Base-by-base conservation (phyloP, 2,113 vertebrate genomes). In the Hylia prasina region DNA sequence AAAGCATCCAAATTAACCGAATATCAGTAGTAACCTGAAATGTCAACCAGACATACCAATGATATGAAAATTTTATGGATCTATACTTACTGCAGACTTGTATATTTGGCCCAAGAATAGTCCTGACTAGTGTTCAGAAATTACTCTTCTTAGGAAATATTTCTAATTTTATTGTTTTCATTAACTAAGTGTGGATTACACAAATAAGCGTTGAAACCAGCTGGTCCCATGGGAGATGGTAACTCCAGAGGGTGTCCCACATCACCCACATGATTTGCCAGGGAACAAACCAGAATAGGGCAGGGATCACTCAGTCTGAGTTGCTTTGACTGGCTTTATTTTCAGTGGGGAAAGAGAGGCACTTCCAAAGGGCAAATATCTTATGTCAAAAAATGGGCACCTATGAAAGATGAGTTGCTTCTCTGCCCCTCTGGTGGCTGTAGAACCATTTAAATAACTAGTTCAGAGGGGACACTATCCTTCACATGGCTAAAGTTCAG, bases 191-290 rank as follows among this genome's bases (percentile, higher is more conserved):
- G 28, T 33, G 35, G 30, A 35, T 53, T 76, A 31, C 24, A 4
- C 3, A 0, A 73, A 31, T 28, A 61, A 61, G 10, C 0, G 0
- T 14, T 64, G 60, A 30, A 81, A 9, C n/a, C 56, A 50, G 23
- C 7, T 70, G 56, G 9, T 78, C 42, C 57, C 1, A 1, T 56
- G 33, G 16, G n/a, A 91, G 40, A 35, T 6, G 2, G 30, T 77
- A 60, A n/a, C 17, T 56, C 27, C 5, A 6, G n/a, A 80, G 11
- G 2, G 3, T 37, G 11, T 86, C 72, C 80, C 76, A n/a, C n/a
- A n/a, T n/a, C n/a, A 14, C 44, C 2, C 2, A 80, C 1, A 1
- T 1, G 2, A 54, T 30, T 82, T 87, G 4, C 19, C 54, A 65
- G 39, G 28, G 30, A 56, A 28, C 23, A 89, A 57, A 63, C 30